Percentiles rank a stretch among this genome's conserved stretches.
Conservation (phyloP, 2,888 invertebrate species). For the Drosophila rellima region DNA sequence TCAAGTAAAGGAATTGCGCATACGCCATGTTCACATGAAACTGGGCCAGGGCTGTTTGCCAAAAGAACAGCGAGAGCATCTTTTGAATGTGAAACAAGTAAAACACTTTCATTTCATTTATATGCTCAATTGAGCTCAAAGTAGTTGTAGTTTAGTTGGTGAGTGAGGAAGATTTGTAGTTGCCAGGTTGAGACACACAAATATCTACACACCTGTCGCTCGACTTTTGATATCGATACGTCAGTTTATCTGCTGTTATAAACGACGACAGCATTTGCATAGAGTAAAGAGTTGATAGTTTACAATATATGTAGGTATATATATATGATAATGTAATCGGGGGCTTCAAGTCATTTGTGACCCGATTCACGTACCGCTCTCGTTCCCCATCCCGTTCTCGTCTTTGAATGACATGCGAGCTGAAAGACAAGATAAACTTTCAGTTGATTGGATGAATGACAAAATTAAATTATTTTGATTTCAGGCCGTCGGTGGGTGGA, state of each 20-base stretch:
- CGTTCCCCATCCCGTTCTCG: not conserved
- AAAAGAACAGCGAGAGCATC: conserved; percentile 38
- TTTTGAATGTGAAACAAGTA: conserved; percentile 10
- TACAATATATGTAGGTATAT: conserved; percentile 5
- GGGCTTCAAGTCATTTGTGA: conserved; percentile 37
- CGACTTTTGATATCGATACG: conserved; percentile 39
- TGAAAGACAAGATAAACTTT: conserved; percentile 65
- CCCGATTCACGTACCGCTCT: not conserved
- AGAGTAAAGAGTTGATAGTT: not conserved
- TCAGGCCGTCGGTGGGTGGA: conserved; percentile 78
- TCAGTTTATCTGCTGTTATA: conserved; percentile 47
- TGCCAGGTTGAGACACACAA: conserved; percentile 1
- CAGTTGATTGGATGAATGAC: conserved; percentile 76
- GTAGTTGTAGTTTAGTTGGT: not conserved
- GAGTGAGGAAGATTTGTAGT: not conserved
- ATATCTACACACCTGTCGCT: conserved; percentile 23
- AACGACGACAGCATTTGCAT: conserved; percentile 22
- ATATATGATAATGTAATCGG: conserved; percentile 50
- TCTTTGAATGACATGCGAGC: conserved; percentile 53
- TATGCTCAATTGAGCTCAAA: not conserved
- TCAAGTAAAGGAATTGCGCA: conserved; percentile 29
- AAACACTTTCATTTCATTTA: conserved; percentile 19
- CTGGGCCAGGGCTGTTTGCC: conserved; percentile 45
- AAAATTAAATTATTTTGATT: conserved; percentile 81
- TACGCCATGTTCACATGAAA: conserved; percentile 41